These are phyloP conservation scores for Sericinus montela DNA, from an alignment of 2,888 invertebrate genomes.

Conservation along the genomic window DNA sequence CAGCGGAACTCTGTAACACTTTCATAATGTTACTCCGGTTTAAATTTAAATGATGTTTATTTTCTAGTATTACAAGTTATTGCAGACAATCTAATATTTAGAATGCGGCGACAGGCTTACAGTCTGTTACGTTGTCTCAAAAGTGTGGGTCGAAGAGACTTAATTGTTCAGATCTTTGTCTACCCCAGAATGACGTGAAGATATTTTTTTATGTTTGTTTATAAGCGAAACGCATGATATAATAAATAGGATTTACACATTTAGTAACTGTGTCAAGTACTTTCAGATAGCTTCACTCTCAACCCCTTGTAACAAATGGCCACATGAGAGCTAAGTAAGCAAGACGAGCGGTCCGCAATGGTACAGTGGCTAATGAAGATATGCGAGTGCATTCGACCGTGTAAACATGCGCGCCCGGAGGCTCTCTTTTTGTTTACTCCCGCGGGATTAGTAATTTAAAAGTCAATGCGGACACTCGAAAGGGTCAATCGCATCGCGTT, in stretches of 20 bases:
- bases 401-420: conserved; percentile 66
- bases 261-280: conserved; percentile 33
- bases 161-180: too few species aligned
- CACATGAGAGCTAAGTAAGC: conserved; percentile 64
- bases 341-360: conserved; percentile 33
- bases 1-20: too few species aligned
- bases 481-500: conserved; percentile 74
- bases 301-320: conserved; percentile 29
- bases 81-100: too few species aligned
- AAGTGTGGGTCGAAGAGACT: too few species aligned
- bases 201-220: too few species aligned
- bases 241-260: conserved; percentile 17
- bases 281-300: conserved; percentile 27
- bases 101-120: too few species aligned
- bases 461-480: conserved; percentile 79
- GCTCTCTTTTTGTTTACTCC: conserved; percentile 68
- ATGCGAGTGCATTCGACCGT: conserved; percentile 71
- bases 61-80: too few species aligned
- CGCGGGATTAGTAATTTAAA: conserved; percentile 79
- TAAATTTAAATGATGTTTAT: too few species aligned
- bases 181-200: too few species aligned
- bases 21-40: too few species aligned
- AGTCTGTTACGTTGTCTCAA: too few species aligned
- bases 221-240: too few species aligned
- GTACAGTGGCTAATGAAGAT: conserved; percentile 66